Evolutionary conservation across 2,888 invertebrate species (phyloP).

Genomic region (Hemistola chrysoprasaria): DNA sequence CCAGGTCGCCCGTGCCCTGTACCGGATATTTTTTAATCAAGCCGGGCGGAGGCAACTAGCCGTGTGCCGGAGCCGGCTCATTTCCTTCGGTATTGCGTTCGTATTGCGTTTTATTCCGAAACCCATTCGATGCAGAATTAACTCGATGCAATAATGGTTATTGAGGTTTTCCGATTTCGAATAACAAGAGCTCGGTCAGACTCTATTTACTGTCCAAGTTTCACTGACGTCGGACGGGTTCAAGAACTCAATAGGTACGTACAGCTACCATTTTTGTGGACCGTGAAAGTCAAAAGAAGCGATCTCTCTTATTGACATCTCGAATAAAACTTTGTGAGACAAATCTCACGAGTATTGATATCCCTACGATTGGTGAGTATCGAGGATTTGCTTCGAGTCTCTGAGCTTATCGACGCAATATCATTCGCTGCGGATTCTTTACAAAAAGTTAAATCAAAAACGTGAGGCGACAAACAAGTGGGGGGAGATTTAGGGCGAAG

Average conservation of each 20-base stretch:
- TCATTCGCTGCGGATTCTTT: conserved; percentile 44
- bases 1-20: conserved; percentile 12
- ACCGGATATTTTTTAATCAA: conserved; percentile 51
- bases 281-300: no score
- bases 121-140: conserved; percentile 16
- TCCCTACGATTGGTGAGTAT: no score
- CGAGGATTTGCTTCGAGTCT: no score
- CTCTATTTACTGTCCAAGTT: conserved; percentile 10
- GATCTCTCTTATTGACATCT: no score
- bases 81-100: conserved; percentile 30
- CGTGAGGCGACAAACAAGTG: conserved; percentile 63
- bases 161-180: conserved; percentile 10
- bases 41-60: conserved; percentile 24
- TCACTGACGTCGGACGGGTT: conserved; percentile 1
- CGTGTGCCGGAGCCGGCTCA: conserved; percentile 25
- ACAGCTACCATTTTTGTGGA: no score
- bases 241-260: not conserved
- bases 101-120: conserved; percentile 25
- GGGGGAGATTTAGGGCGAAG: conserved; percentile 14
- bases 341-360: no score
- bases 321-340: no score
- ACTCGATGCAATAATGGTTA: conserved; percentile 18
- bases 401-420: conserved; percentile 58
- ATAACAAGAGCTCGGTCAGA: conserved; percentile 18
- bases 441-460: conserved; percentile 70